phyloP scores from a whole-genome alignment of 1,140 invertebrate genomes.

The Drosophila tani region DNA sequence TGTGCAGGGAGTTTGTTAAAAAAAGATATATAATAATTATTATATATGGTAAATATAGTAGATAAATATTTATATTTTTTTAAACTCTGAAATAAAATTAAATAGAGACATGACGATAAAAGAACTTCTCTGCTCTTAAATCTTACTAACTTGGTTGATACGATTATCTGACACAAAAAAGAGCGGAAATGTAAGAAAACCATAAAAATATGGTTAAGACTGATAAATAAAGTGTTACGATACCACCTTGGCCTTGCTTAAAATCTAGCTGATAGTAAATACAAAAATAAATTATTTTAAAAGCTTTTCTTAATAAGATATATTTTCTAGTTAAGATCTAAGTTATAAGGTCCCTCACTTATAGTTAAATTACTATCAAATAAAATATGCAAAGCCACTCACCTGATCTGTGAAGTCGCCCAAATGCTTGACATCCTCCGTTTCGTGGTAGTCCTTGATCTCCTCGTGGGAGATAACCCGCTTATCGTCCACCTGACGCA shows the following conservation, averaged over 20 bases:
- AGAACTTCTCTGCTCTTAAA: not conserved
- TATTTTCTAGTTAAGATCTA: no score
- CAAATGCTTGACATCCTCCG: conserved; percentile 92
- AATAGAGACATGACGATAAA: not conserved
- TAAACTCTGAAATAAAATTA: no score
- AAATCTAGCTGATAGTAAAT: no score
- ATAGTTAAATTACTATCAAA: not conserved
- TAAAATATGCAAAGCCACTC: conserved; percentile 68
- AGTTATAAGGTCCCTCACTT: no score
- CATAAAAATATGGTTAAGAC: not conserved
- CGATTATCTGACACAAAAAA: not conserved
- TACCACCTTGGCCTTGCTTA: no score
- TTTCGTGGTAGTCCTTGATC: conserved; percentile 92
- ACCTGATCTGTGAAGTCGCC: conserved; percentile 94
- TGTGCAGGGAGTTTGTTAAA: not conserved
- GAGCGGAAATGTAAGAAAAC: conserved; percentile 1
- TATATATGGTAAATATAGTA: no score
- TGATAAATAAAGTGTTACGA: not conserved
- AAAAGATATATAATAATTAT: not conserved
- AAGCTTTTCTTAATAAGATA: no score
- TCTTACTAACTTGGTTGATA: not conserved
- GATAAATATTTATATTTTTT: no score
- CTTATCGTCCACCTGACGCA: conserved; percentile 92
- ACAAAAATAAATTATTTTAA: no score
- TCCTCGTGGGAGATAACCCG: conserved; percentile 92